Evolutionary conservation across 2,888 invertebrate species (phyloP).

Genomic region (Drosophila atripex): DNA sequence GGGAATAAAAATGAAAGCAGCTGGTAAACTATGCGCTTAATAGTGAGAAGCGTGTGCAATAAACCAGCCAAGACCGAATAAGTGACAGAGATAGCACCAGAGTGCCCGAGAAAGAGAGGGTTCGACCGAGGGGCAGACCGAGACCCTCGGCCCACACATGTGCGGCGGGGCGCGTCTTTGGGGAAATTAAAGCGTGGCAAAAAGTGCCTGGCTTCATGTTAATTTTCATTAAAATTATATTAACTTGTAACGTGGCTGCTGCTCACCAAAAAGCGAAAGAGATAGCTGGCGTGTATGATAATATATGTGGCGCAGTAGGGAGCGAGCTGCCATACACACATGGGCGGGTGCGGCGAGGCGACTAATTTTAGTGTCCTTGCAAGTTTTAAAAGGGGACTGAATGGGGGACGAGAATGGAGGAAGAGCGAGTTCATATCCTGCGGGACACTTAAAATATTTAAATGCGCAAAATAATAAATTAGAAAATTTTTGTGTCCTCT

Average conservation of each 20-base stretch:
- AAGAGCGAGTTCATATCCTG: conserved; percentile 62
- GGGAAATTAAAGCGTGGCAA: conserved; percentile 78
- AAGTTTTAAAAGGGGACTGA: conserved; percentile 58
- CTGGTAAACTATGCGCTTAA: conserved; percentile 72
- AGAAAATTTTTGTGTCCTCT: conserved; percentile 61
- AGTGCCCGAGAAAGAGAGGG: neutral
- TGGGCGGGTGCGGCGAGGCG: conserved; percentile 49
- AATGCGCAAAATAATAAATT: conserved; percentile 81
- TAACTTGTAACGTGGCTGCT: conserved; percentile 76
- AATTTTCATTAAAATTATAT: conserved; percentile 81
- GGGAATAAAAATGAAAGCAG: conserved; percentile 56
- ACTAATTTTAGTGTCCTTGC: conserved; percentile 78
- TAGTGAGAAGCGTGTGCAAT: conserved; percentile 65
- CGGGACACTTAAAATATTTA: conserved; percentile 80
- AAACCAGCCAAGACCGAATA: conserved; percentile 59
- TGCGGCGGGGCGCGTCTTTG: conserved; percentile 57
- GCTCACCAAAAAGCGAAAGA: conserved; percentile 31
- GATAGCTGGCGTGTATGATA: conserved; percentile 1
- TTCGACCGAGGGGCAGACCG: conserved; percentile 20
- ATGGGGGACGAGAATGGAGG: conserved; percentile 11
- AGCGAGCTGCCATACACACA: conserved; percentile 18
- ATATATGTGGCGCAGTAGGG: neutral
- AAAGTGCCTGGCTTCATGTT: conserved; percentile 80
- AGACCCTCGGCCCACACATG: conserved; percentile 22
- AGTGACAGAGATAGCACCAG: conserved; percentile 34